phyloP scores from a whole-genome alignment of 1,140 invertebrate genomes.

The Bombus soroeensis region DNA sequence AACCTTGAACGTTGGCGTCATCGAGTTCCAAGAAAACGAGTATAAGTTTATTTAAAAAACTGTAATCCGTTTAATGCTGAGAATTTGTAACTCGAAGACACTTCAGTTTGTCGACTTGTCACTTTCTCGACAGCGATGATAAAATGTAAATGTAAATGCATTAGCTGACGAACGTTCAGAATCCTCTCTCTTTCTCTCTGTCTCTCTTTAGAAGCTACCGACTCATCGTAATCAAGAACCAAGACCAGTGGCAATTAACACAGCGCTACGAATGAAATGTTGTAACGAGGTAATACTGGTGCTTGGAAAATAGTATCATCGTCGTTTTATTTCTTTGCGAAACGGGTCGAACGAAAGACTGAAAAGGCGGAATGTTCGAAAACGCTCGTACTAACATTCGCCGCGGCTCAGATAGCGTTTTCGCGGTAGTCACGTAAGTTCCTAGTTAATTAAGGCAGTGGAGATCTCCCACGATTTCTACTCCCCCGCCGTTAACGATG shows the following conservation, averaged over 20 bases:
- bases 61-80: not conserved
- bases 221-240: not conserved
- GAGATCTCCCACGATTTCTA: conserved; percentile 56
- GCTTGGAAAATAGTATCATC: not conserved
- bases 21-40: not conserved
- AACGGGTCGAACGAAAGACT: not conserved
- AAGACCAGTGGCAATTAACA: conserved; percentile 19
- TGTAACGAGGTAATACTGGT: not conserved
- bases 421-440: conserved; percentile 26
- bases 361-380: not conserved
- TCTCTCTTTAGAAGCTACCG: not conserved
- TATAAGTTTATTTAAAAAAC: not conserved
- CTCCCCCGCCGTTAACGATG: conserved; percentile 28
- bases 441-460: conserved; percentile 39
- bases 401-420: not conserved
- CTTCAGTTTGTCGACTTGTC: not conserved
- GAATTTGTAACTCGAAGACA: not conserved
- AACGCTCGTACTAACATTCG: not conserved
- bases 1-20: not conserved
- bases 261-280: too few relatives aligned
- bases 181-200: too few relatives aligned
- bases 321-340: not conserved
- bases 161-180: not conserved
- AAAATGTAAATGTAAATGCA: not conserved
- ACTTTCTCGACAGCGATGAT: not conserved